Evolutionary conservation across 1,140 invertebrate genomes (phyloP).

Genomic region (Scaptomyza montana): DNA sequence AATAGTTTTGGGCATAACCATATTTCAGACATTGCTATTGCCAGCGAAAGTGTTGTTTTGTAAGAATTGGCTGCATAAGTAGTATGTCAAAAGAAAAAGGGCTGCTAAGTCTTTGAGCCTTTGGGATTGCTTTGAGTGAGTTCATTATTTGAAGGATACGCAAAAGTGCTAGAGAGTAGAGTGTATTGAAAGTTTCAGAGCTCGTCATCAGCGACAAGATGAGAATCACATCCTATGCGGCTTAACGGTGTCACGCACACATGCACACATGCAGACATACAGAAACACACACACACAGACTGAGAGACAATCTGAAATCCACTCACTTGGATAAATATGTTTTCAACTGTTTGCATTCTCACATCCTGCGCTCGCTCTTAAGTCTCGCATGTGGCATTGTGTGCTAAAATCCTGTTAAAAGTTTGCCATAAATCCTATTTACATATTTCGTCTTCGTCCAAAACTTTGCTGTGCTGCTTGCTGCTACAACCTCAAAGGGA

Average conservation of each 20-base stretch:
- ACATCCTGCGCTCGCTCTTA: constrained; percentile 10
- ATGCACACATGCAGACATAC: constrained; percentile 21
- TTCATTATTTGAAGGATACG: neutral
- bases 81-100: too few species aligned
- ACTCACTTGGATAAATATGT: constrained; percentile 78
- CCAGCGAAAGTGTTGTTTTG: too few species aligned
- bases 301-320: constrained; percentile 34
- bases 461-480: neutral
- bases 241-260: constrained; percentile 35
- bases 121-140: neutral
- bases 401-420: constrained; percentile 73
- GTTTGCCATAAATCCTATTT: constrained; percentile 78
- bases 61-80: too few species aligned
- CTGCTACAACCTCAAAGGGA: constrained; percentile 49
- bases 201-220: constrained; percentile 31
- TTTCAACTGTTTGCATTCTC: constrained; percentile 52
- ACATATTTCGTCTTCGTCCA: constrained; percentile 66
- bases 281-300: neutral
- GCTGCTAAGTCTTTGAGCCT: neutral
- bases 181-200: constrained; percentile 8
- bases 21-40: too few species aligned
- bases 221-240: constrained; percentile 29
- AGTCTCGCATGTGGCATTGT: constrained; percentile 34
- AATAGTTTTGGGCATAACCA: too few species aligned
- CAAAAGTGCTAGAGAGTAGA: neutral